A percentile compares a stretch with the other conserved stretches of the same genome.
phyloP scores from a whole-genome alignment of 64 coral and sea anemone genomes.

The Porites australiensis region DNA sequence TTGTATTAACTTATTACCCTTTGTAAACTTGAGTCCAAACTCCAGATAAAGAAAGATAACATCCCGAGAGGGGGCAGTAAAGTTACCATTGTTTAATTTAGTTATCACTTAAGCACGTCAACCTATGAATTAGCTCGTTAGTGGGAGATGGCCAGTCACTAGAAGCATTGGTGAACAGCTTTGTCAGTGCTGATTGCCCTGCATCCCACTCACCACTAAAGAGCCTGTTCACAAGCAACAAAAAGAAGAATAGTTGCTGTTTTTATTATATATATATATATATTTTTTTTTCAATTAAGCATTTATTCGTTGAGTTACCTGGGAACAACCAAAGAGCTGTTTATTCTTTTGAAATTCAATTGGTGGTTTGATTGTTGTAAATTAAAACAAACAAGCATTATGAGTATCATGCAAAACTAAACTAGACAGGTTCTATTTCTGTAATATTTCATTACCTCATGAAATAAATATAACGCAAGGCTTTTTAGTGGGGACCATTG shows the following conservation, averaged over 20 bases:
- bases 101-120: background rate
- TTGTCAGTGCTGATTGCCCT: conserved; percentile 6
- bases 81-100: background rate
- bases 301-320: conserved; percentile 39
- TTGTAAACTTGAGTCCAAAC: conserved; percentile 4
- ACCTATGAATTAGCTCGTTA: background rate
- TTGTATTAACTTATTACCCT: conserved; percentile 45
- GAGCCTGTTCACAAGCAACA: conserved; percentile 49
- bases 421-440: conserved; percentile 55
- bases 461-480: conserved; percentile 46
- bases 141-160: conserved; percentile 9
- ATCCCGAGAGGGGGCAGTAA: conserved; percentile 1
- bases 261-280: background rate
- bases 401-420: conserved; percentile 3
- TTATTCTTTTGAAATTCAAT: background rate
- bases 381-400: no score
- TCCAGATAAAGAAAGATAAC: background rate
- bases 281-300: conserved; percentile 16
- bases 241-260: conserved; percentile 25
- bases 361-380: no score
- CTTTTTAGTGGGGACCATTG: conserved; percentile 40
- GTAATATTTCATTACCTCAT: conserved; percentile 38
- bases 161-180: conserved; percentile 1
- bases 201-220: background rate
- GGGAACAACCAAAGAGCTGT: conserved; percentile 48